Evolutionary conservation across 1,140 invertebrate species (phyloP).

Genomic region (Lerema accius): DNA sequence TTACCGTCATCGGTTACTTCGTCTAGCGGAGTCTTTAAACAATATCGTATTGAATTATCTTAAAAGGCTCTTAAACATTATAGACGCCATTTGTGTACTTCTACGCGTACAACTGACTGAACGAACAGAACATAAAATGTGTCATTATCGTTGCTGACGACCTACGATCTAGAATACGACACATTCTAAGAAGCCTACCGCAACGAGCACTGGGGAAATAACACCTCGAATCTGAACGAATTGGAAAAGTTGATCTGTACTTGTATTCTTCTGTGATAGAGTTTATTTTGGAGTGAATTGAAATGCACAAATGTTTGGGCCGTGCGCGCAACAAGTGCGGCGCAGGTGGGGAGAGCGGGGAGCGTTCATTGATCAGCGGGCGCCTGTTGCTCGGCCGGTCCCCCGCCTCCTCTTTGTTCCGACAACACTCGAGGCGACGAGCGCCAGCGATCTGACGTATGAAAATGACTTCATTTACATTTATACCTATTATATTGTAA

Average conservation of each 20-base stretch:
- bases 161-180: too few species aligned
- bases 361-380: constrained; percentile 69
- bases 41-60: too few species aligned
- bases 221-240: constrained; percentile 5
- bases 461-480: constrained; percentile 46
- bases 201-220: background rate
- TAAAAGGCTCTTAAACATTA: too few species aligned
- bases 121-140: too few species aligned
- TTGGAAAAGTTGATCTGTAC: background rate
- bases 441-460: constrained; percentile 48
- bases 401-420: constrained; percentile 42
- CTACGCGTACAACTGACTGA: too few species aligned
- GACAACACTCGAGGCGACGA: constrained; percentile 30
- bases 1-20: too few species aligned
- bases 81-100: too few species aligned
- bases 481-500: constrained; percentile 21
- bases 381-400: constrained; percentile 66
- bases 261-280: background rate
- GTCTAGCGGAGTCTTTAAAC: too few species aligned
- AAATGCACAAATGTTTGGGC: constrained; percentile 34
- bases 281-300: constrained; percentile 8
- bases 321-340: constrained; percentile 75
- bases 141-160: too few species aligned
- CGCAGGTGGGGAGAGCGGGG: constrained; percentile 54
- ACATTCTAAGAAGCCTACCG: background rate